Conservation (phyloP, 2,888 invertebrate species). For the Ichneumon xanthorius region DNA sequence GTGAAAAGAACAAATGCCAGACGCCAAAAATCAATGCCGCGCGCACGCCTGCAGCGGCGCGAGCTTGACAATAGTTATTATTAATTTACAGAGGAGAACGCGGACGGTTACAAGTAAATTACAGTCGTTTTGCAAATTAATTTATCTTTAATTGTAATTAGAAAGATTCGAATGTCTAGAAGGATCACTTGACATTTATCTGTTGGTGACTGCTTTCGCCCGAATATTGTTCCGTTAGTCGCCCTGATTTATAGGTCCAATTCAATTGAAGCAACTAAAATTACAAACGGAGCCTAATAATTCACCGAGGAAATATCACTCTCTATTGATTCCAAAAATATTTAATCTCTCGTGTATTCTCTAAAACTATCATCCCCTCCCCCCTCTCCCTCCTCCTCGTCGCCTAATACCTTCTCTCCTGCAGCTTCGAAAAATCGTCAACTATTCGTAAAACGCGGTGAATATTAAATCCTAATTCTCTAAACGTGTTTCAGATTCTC, state of each 20-base stretch:
- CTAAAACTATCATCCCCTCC: slow-evolving; percentile 48
- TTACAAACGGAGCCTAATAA: slow-evolving; percentile 64
- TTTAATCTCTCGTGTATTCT: slow-evolving; percentile 75
- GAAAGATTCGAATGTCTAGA: slow-evolving; percentile 15
- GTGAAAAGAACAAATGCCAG: not conserved
- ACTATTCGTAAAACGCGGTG: slow-evolving; percentile 54
- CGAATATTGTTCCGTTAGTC: not conserved
- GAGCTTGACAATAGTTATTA: not conserved
- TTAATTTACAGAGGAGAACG: slow-evolving; percentile 61
- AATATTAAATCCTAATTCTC: slow-evolving; percentile 41
- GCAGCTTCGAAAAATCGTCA: slow-evolving; percentile 50
- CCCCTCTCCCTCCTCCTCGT: not conserved
- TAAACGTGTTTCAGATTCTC: slow-evolving; percentile 29
- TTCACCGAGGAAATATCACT: slow-evolving; percentile 73
- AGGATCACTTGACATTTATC: slow-evolving; percentile 13
- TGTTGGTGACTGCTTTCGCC: not conserved
- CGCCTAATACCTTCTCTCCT: slow-evolving; percentile 20
- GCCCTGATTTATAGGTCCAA: slow-evolving; percentile 24
- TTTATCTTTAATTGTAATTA: not conserved
- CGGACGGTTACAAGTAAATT: slow-evolving; percentile 65
- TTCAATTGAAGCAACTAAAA: slow-evolving; percentile 41
- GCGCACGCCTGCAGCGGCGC: not conserved
- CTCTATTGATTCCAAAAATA: slow-evolving; percentile 82
- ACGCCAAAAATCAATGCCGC: not conserved
- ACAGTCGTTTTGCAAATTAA: slow-evolving; percentile 23